These are phyloP conservation scores for Oscheius sp. DNA, from an alignment of 2,888 invertebrate genomes.

Conservation along the genomic window DNA sequence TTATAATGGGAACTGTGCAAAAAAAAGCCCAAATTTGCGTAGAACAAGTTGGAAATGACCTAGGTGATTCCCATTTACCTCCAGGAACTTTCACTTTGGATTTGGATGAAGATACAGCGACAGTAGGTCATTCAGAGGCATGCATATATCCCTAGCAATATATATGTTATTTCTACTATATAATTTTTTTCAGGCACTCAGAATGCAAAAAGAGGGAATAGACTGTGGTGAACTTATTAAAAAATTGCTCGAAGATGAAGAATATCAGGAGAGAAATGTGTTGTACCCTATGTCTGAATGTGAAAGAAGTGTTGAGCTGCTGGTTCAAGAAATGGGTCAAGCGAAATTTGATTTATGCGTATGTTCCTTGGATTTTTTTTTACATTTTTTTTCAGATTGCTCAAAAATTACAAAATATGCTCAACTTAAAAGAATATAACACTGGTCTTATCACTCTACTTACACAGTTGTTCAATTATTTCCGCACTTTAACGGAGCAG, in stretches of 20 bases:
- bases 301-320: conserved; percentile 3
- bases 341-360: conserved; percentile 4
- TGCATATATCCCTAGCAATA: background rate
- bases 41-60: background rate
- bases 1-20: background rate
- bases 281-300: background rate
- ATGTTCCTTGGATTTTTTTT: background rate
- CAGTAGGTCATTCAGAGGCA: background rate
- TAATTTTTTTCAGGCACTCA: background rate
- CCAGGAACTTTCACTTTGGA: conserved; percentile 2
- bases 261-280: background rate
- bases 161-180: background rate
- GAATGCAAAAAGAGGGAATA: background rate
- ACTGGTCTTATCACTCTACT: background rate
- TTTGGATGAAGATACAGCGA: conserved; percentile 8
- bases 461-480: conserved; percentile 24
- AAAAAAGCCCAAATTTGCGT: background rate
- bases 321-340: conserved; percentile 1
- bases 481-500: conserved; percentile 14
- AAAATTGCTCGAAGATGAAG: conserved; percentile 2
- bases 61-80: background rate
- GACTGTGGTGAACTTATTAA: background rate
- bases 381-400: background rate
- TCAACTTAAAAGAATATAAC: background rate
- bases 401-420: conserved; percentile 15